Conservation (phyloP, 2,113 vertebrate species). For the Cynopterus brachyotis region DNA sequence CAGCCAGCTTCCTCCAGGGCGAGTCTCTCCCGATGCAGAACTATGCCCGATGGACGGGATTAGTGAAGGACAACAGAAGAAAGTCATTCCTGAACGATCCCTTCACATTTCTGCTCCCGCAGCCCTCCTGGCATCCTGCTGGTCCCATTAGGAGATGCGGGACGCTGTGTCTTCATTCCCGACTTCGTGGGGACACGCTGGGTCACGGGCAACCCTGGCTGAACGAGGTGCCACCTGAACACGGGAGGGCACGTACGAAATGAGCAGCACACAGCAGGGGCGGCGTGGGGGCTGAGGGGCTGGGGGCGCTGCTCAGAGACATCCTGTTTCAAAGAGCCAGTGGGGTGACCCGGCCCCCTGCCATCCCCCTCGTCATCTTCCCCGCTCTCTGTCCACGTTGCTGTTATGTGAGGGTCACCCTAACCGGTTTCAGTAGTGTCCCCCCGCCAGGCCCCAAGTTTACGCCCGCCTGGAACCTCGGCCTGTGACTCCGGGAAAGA, state of each 20-base stretch:
- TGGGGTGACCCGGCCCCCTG: background rate
- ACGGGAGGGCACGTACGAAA: background rate
- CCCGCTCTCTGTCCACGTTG: background rate
- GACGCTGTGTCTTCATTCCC: constrained; percentile 72
- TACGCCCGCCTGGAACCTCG: background rate
- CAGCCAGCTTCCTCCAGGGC: background rate
- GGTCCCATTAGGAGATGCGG: constrained; percentile 82
- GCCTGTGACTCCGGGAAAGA: background rate
- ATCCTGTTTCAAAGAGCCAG: background rate
- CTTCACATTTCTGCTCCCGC: constrained; percentile 74
- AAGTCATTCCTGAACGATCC: constrained; percentile 75
- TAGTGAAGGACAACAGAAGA: constrained; percentile 71
- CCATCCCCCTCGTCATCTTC: background rate
- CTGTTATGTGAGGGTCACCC: no score
- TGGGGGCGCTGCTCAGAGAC: background rate
- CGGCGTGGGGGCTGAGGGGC: no score
- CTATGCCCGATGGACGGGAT: constrained; percentile 74
- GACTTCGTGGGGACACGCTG: constrained; percentile 2
- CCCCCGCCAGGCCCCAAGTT: background rate
- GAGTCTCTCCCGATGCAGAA: constrained; percentile 62
- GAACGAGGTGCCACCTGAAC: constrained; percentile 19
- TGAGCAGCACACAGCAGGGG: background rate
- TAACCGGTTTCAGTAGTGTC: background rate
- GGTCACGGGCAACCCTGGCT: background rate
- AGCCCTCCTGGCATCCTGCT: constrained; percentile 74